Conservation (phyloP, 1,140 invertebrate species). For the Ceratina japonica region DNA sequence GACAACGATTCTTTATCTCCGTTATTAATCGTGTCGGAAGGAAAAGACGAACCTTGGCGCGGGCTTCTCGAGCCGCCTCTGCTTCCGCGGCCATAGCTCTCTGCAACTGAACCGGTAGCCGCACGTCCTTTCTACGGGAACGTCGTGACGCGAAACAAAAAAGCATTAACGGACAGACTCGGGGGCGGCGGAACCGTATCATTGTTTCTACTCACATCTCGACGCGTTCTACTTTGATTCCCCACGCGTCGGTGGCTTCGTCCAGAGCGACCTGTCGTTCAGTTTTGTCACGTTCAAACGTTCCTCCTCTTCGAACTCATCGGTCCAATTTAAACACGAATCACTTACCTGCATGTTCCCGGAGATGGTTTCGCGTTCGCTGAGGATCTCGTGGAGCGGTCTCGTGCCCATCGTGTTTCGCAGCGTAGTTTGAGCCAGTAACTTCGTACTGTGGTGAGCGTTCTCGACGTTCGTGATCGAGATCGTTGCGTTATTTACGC, state of each 20-base stretch:
- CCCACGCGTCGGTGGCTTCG: slow-evolving; percentile 97
- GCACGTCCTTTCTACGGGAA: slow-evolving; percentile 91
- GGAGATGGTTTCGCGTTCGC: slow-evolving; percentile 95
- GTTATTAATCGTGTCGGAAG: slow-evolving; percentile 51
- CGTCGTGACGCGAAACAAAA: not conserved
- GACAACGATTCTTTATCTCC: not conserved
- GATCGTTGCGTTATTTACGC: slow-evolving; percentile 96
- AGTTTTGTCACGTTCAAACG: not conserved
- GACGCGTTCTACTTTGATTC: slow-evolving; percentile 97
- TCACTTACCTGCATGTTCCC: slow-evolving; percentile 87
- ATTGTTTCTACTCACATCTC: slow-evolving; percentile 89
- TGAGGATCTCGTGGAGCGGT: slow-evolving; percentile 96
- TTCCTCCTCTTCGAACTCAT: too few species aligned
- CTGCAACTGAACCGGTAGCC: slow-evolving; percentile 92
- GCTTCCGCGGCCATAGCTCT: slow-evolving; percentile 95
- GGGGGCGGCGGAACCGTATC: not conserved
- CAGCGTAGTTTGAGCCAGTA: slow-evolving; percentile 94
- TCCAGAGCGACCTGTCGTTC: slow-evolving; percentile 85
- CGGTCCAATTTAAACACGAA: not conserved
- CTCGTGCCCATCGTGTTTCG: slow-evolving; percentile 97
- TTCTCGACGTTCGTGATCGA: slow-evolving; percentile 98
- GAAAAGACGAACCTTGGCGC: slow-evolving; percentile 82
- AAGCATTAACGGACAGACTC: not conserved
- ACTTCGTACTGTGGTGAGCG: slow-evolving; percentile 93
- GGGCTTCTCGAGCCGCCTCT: slow-evolving; percentile 91